Base-by-base conservation (phyloP, 2,888 invertebrate genomes). In the Timandra comae region DNA sequence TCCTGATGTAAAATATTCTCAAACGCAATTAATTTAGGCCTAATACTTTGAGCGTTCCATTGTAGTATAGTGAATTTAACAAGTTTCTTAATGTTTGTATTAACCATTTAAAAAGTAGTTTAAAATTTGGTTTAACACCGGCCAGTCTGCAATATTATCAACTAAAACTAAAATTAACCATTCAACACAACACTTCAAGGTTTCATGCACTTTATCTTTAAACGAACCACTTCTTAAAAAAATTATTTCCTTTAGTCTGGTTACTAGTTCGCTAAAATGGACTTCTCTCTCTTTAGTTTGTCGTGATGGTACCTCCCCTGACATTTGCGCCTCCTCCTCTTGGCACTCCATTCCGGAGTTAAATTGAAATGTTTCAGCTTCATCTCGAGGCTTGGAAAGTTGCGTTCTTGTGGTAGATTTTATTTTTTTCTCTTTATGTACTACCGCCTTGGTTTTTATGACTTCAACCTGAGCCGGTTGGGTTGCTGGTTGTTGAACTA, bases 11-110 rank as follows among this genome's bases (percentile, higher is more conserved):
- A n/a, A n/a, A n/a, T n/a, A n/a, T n/a, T n/a, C n/a, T n/a, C n/a
- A n/a, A n/a, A n/a, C n/a, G n/a, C n/a, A n/a, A n/a, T 5, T 9
- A 35, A 2, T 27, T 49, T 51, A 1, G 38, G 41, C 2, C 16
- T 27, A 2, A 51, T 10, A 11, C 51, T 51, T 35, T 41, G 51
- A 9, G 45, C 35, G 26, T 51, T 51, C 45, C 48, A 49, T 27
- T 45, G 46, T 7, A 35, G 1, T 25, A 50, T 21, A 12, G 42
- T 36, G 7, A 3, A 8, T 7, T 21, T 6, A 21, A 6, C 7
- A 3, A 8, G 8, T 21, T 2, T 21, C 8, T 25, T 30, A n/a
- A n/a, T n/a, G n/a, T n/a, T n/a, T n/a, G n/a, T n/a, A n/a, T n/a
- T n/a, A n/a, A n/a, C n/a, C n/a, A 19, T 24, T 5, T 1, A 16